These are phyloP conservation scores for Antedon mediterranea DNA, from an alignment of 53 echinoderm and acorn worm species.

Conservation along the genomic window DNA sequence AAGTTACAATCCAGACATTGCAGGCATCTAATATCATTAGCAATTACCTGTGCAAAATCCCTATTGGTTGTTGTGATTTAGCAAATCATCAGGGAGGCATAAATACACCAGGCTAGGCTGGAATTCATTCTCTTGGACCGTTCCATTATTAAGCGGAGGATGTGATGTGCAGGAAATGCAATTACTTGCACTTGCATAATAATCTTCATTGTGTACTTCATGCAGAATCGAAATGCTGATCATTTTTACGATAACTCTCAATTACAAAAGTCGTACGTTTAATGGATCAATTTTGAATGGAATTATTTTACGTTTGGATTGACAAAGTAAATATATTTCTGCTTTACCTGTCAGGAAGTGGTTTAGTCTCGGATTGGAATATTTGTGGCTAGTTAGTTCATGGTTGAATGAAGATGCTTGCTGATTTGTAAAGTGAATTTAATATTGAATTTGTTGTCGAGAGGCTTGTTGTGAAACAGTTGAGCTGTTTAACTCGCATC, in stretches of 20 bases:
- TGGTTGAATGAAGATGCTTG: not conserved
- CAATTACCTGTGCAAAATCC: not conserved
- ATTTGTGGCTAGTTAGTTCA: not conserved
- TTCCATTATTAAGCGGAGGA: not conserved
- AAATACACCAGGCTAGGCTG: not conserved
- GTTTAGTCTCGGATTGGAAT: not conserved
- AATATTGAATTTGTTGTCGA: not conserved
- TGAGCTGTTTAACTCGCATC: not conserved
- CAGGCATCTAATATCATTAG: not conserved
- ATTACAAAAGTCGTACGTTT: too few relatives aligned
- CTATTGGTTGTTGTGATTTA: not conserved
- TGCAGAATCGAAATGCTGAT: not conserved
- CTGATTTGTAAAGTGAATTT: not conserved
- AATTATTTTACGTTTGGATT: not conserved
- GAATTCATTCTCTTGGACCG: not conserved
- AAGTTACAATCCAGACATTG: not conserved
- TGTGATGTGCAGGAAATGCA: not conserved
- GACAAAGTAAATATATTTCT: not conserved
- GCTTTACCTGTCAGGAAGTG: not conserved
- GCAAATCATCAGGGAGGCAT: not conserved
- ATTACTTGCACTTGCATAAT: not conserved
- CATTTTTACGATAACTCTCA: not conserved
- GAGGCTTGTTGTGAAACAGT: not conserved
- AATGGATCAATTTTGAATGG: not conserved
- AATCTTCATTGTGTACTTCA: not conserved